Evolutionary conservation across 2,113 vertebrate species (phyloP).

Genomic region (Varanus komodoensis): DNA sequence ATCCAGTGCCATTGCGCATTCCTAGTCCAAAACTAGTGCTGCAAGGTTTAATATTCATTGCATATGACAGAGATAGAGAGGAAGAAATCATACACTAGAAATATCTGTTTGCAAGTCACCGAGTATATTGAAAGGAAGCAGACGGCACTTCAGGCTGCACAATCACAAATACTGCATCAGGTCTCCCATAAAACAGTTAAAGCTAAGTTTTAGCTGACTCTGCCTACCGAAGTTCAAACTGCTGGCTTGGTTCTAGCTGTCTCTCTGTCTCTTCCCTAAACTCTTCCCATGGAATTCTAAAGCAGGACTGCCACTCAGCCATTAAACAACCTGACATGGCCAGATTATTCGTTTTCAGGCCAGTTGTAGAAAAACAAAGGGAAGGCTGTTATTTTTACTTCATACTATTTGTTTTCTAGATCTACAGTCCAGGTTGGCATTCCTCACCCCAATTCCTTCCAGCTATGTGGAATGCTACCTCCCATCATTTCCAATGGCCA

Average conservation of each 20-base stretch:
- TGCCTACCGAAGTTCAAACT: background rate
- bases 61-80: background rate
- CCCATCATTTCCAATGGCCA: background rate
- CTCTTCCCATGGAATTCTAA: background rate
- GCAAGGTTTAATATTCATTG: background rate
- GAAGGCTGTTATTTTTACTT: too few species aligned
- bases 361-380: conserved; percentile 4
- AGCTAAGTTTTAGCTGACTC: background rate
- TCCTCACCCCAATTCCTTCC: background rate
- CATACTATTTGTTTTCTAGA: background rate
- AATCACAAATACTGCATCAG: background rate
- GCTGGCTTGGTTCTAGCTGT: background rate
- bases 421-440: background rate
- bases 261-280: too few species aligned
- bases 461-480: background rate
- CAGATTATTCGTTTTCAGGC: background rate
- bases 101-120: background rate
- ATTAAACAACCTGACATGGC: background rate
- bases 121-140: background rate
- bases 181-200: background rate
- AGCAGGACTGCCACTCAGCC: background rate
- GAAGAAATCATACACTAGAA: too few species aligned
- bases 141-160: background rate
- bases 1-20: background rate
- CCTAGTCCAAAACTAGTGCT: background rate